Evolutionary conservation across 2,797 vertebrate species (phyloP), one percentile per base, ranked within the genome.

Genomic region (Pteropus rufus): DNA sequence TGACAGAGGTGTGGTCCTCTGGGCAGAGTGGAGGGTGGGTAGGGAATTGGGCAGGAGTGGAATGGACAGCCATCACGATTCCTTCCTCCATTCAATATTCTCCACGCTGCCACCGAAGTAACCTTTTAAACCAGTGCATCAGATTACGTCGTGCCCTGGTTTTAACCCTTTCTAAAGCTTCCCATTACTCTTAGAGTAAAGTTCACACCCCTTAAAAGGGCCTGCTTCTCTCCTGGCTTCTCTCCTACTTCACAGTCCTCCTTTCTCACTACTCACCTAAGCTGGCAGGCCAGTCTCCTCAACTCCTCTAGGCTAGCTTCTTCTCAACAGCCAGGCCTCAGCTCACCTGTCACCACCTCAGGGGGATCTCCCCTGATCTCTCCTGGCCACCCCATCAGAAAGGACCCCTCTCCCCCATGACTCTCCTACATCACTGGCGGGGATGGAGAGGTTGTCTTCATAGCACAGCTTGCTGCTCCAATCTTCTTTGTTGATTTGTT

Each of bases 121-220:
- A 90, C 82, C 86, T 90, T 87, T 94, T 54, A 73, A 87, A 88
- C 49, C 62, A 49, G n/a, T 0, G 24, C 44, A 41, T 49, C 81
- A 69, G 80, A 46, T 85, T 49, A 44, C 3, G 34, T 23, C 69
- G 44, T 7, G 62, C 70, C 64, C 89, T 19, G 56, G 34, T n/a
- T 92, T 41, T 93, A 94, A 89, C 70, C 34, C 93, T 96, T 76
- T 76, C 69, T 58, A 83, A 95, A 91, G 52, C 41, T 86, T 70
- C 91, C 79, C 41, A 72, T 21, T 0, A 49, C 73, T 67, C 89
- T 65, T 11, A 62, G 34, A 77, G 85, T 29, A n/a, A 60, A 85
- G 81, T 65, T 87, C 67, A 81, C 34, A 6, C 46, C 46, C 80
- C 75, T 41, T 36, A 52, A 54, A 84, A 67, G 77, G 36, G n/a